Evolutionary conservation across 2,888 invertebrate species (phyloP), one percentile per base, ranked within the genome.

Genomic region (Xestia xanthographa): DNA sequence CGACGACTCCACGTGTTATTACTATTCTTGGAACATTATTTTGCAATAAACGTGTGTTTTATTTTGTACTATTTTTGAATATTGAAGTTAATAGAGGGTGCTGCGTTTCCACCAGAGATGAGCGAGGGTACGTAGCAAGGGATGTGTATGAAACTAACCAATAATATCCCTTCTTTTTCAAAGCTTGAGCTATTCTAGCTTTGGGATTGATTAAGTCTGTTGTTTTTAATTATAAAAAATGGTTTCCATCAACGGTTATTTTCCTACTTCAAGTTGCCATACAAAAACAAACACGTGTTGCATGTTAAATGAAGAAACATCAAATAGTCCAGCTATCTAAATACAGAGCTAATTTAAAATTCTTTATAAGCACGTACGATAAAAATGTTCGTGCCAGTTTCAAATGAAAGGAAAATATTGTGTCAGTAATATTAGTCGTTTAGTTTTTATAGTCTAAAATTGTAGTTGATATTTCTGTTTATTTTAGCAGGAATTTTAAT

Each of bases 301-400:
- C 29, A 20, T 65, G 9, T 9, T 48, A 20, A 9, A 53, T 38
- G 50, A 58, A 48, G 34, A 45, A 73, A 71, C 48, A 66, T 45
- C 1, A 67, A 34, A 34, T 17, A n/a, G 11, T 41, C 2, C 0
- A 29, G 9, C 34, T 77, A 60, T 62, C 43, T 38, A 63, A 41
- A 63, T 63, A 50, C 12, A 26, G 1, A 43, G 11, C 5, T 43
- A 17, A 62, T 77, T 60, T 66, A 38, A 76, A 77, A 77, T 77
- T 67, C 26, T 20, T 0, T 3, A 20, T 17, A 38, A 50, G 48
- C 78, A 77, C 76, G 76, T 67, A 45, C 50, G 5, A 20, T 60
- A 14, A 50, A 41, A 66, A 50, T 50, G 14, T 66, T 77, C 77
- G 76, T 77, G 67, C 17, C 12, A 9, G 26, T 76, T 76, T 66